Conservation (phyloP, 2,113 vertebrate genomes). For the Zosterops lateralis region DNA sequence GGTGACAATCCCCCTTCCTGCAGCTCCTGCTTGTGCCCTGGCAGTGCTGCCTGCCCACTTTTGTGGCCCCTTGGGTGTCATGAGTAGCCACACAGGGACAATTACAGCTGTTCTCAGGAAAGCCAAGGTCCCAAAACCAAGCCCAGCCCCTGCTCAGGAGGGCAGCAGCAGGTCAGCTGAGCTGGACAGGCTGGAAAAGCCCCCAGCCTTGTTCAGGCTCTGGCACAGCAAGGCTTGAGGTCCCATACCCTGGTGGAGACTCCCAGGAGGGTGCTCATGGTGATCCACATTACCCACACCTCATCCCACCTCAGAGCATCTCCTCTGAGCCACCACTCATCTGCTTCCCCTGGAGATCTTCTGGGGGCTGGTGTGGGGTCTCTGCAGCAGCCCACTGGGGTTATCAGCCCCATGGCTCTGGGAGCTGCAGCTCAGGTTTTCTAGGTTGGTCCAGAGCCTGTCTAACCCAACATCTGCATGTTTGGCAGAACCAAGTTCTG, state of each 20-base stretch:
- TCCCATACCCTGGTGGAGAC: background rate
- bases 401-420: background rate
- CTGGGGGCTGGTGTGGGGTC: background rate
- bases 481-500: constrained; percentile 59
- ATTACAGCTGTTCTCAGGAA: background rate
- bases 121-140: background rate
- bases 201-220: background rate
- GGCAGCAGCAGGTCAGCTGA: background rate
- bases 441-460: background rate
- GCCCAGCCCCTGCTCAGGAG: background rate
- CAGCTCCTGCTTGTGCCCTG: background rate
- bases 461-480: background rate
- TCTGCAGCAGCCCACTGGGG: background rate
- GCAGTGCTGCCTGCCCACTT: background rate
- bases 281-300: background rate
- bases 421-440: background rate
- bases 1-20: constrained; percentile 64
- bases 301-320: background rate
- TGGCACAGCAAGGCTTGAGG: background rate
- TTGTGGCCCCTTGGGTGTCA: background rate
- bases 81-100: background rate
- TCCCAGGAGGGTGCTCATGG: background rate
- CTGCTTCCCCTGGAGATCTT: background rate
- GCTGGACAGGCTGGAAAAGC: background rate
- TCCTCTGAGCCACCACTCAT: background rate